These are phyloP conservation scores for Drosophila rhopaloa DNA, from an alignment of 1,140 invertebrate genomes.

Conservation along the genomic window DNA sequence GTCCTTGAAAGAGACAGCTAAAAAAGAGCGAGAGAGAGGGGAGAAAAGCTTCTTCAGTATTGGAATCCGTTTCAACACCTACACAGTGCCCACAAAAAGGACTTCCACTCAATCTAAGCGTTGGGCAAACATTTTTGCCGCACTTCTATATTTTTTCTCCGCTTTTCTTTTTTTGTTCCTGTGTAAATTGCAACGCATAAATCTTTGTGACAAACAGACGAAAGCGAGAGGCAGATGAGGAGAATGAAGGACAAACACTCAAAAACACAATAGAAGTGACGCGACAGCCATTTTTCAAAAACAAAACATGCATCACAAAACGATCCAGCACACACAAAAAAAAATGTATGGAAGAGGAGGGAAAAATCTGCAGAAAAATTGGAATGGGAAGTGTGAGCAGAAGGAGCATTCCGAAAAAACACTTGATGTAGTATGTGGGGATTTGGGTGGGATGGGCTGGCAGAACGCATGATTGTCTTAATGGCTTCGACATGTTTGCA, in stretches of 20 bases:
- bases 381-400: slow-evolving; percentile 38
- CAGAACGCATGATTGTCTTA: slow-evolving; percentile 79
- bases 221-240: slow-evolving; percentile 31
- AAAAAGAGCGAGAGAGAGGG: not conserved
- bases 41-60: slow-evolving; percentile 13
- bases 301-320: slow-evolving; percentile 72
- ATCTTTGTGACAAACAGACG: slow-evolving; percentile 78
- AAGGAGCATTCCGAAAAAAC: slow-evolving; percentile 40
- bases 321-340: slow-evolving; percentile 42
- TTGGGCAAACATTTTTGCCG: slow-evolving; percentile 66
- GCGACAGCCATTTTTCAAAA: slow-evolving; percentile 81
- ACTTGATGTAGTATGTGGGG: slow-evolving; percentile 39
- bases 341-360: not conserved
- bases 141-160: slow-evolving; percentile 28
- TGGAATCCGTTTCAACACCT: slow-evolving; percentile 52
- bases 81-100: slow-evolving; percentile 43
- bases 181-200: slow-evolving; percentile 81
- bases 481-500: slow-evolving; percentile 83
- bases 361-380: slow-evolving; percentile 16
- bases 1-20: slow-evolving; percentile 17
- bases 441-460: not conserved
- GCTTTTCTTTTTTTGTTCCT: slow-evolving; percentile 33
- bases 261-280: slow-evolving; percentile 80
- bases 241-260: slow-evolving; percentile 60
- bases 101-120: slow-evolving; percentile 77